phyloP scores from a whole-genome alignment of 2,888 invertebrate species.

The Teinopalpus imperialis region DNA sequence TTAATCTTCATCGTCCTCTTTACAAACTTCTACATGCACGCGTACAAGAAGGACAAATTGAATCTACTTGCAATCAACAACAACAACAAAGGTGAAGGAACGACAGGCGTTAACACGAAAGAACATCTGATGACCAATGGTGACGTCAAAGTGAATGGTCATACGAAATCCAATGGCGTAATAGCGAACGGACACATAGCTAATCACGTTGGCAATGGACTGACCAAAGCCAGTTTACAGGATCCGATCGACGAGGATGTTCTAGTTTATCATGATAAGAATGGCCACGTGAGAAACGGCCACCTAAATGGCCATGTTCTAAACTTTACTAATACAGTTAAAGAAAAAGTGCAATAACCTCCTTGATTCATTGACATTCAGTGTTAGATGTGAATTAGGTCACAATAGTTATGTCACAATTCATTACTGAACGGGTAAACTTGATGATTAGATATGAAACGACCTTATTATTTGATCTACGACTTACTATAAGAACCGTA shows the following conservation, averaged over 20 bases:
- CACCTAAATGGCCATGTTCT: slow-evolving; percentile 41
- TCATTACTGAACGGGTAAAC: not conserved
- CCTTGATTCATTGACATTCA: slow-evolving; percentile 23
- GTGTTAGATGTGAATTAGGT: slow-evolving; percentile 21
- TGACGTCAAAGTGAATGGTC: slow-evolving; percentile 35
- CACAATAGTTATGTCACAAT: slow-evolving; percentile 11
- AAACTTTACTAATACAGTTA: slow-evolving; percentile 41
- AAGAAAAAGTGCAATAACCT: slow-evolving; percentile 66
- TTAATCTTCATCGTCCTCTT: slow-evolving; percentile 95
- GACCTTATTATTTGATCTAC: too few relatives aligned
- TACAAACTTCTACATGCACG: slow-evolving; percentile 94
- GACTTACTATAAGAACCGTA: too few relatives aligned
- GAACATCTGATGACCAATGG: slow-evolving; percentile 36
- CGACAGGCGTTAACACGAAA: slow-evolving; percentile 8
- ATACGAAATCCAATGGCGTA: slow-evolving; percentile 19
- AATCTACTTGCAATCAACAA: slow-evolving; percentile 44
- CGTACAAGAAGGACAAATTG: slow-evolving; percentile 81
- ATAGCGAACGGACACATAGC: slow-evolving; percentile 19
- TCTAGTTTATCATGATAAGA: slow-evolving; percentile 22
- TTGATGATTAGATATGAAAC: too few relatives aligned
- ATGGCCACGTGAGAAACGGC: slow-evolving; percentile 37
- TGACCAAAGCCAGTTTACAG: slow-evolving; percentile 12
- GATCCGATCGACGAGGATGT: not conserved
- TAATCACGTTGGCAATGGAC: slow-evolving; percentile 36
- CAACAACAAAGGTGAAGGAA: slow-evolving; percentile 40